A percentile compares a stretch with the other conserved stretches of the same genome.
These are phyloP conservation scores for Perognathus longimembris DNA, from an alignment of 2,113 vertebrate species.

Conservation along the genomic window DNA sequence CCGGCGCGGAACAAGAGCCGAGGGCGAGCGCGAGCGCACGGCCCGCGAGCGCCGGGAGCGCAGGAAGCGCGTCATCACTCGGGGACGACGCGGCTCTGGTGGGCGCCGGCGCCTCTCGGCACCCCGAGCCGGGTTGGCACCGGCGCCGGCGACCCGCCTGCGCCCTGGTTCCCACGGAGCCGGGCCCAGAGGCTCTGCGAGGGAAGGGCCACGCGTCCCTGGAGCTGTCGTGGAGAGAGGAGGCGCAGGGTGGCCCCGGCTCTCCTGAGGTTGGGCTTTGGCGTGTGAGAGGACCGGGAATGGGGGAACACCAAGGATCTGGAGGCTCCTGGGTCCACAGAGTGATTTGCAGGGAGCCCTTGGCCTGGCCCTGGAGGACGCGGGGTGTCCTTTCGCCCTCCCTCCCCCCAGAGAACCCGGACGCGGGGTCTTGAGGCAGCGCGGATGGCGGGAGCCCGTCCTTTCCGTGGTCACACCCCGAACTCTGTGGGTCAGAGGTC, in stretches of 20 bases:
- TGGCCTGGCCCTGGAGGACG: neutral
- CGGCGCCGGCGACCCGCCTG: rapidly evolving
- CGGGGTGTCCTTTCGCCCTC: neutral
- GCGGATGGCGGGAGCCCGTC: neutral
- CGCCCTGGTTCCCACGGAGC: rapidly evolving
- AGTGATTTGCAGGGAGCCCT: neutral
- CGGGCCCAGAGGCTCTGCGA: neutral
- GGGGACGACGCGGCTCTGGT: slow-evolving; percentile 78
- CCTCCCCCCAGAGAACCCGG: neutral
- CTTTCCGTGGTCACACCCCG: neutral
- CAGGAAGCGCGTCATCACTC: slow-evolving; percentile 90
- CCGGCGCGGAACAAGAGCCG: slow-evolving; percentile 80
- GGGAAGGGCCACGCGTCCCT: neutral
- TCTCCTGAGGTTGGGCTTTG: neutral
- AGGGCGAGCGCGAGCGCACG: slow-evolving; percentile 80
- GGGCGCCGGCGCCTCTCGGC: neutral
- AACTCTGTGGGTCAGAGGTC: neutral
- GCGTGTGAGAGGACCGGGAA: neutral
- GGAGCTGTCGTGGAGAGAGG: too few relatives aligned
- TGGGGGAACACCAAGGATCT: neutral
- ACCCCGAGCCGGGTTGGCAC: rapidly evolving
- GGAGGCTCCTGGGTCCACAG: neutral
- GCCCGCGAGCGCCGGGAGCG: slow-evolving; percentile 83
- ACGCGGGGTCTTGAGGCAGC: too few relatives aligned
- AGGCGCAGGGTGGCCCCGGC: neutral